Evolutionary conservation across 2,888 invertebrate species (phyloP), one percentile per base, ranked within the genome.

Genomic region (Cephus spinipes): DNA sequence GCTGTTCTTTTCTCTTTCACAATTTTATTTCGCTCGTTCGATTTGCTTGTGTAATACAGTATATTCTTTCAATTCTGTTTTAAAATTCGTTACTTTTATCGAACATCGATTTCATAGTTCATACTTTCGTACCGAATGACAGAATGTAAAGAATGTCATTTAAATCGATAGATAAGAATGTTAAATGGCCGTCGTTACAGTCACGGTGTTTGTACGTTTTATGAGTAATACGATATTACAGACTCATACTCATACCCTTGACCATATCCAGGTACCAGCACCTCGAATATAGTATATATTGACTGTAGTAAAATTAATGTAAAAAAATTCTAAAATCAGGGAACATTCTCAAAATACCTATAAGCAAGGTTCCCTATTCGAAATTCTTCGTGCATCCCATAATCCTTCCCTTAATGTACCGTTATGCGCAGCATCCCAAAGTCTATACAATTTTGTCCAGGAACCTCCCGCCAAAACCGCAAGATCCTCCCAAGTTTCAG

Each of bases 141-240:
- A n/a, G 79, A 79, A 77, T 85, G 84, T 83, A 83, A 85, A 86
- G 85, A 86, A 82, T 85, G 83, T 79, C 82, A 82, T 84, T 87
- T 85, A 84, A 84, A 80, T 80, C 82, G 88, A 86, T 81, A 84
- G 86, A 87, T 87, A 83, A 87, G 83, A 83, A 83, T 85, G 86
- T 87, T 87, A 84, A 83, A 82, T 79, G 84, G 80, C 83, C 81
- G 81, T 55, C 9, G 23, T 23, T 83, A 80, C 15, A 15, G 83
- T 81, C 84, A 83, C 84, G 86, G 84, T 68, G 76, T 85, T 85
- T 84, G 78, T 73, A 82, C 82, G 83, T 83, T 88, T 88, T 88
- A 88, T 86, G 88, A 87, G 84, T 86, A 82, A 85, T 84, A 85
- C 86, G 81, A 23, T 55, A 23, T 55, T 9, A 15, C 55, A 40